Conservation (phyloP, 2,797 vertebrate genomes). For the Coreius guichenoti region DNA sequence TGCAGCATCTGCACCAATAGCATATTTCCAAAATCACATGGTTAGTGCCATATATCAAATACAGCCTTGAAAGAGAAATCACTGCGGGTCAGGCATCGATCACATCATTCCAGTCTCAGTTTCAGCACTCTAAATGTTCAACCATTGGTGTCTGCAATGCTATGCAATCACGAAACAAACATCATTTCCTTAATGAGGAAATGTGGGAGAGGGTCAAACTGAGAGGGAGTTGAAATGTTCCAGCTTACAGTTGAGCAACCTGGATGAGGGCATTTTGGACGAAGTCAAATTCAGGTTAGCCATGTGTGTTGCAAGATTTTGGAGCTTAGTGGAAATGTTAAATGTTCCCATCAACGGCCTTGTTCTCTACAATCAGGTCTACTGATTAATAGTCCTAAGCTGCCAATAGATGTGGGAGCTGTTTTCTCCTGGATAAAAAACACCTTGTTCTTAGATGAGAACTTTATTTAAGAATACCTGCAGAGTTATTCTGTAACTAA, state of each 20-base stretch:
- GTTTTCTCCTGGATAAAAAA: slow-evolving; percentile 29
- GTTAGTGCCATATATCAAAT: background rate
- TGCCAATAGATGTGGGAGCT: slow-evolving; percentile 21
- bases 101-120: slow-evolving; percentile 18
- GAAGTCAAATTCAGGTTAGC: slow-evolving; percentile 54
- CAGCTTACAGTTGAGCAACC: slow-evolving; percentile 43
- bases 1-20: background rate
- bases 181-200: slow-evolving; percentile 20
- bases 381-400: slow-evolving; percentile 34
- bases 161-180: slow-evolving; percentile 52
- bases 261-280: slow-evolving; percentile 20
- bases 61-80: background rate
- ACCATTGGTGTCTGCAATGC: slow-evolving; percentile 12
- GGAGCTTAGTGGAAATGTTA: slow-evolving; percentile 32
- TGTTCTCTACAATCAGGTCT: slow-evolving; percentile 31
- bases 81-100: background rate
- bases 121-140: background rate
- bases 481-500: slow-evolving; percentile 18
- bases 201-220: slow-evolving; percentile 38
- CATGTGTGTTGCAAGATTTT: slow-evolving; percentile 45
- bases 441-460: slow-evolving; percentile 23
- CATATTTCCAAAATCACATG: background rate
- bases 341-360: slow-evolving; percentile 39
- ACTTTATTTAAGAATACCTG: slow-evolving; percentile 7
- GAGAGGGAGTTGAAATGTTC: slow-evolving; percentile 47